Base-by-base conservation (phyloP, 2,888 invertebrate species). In the Macaria liturata region DNA sequence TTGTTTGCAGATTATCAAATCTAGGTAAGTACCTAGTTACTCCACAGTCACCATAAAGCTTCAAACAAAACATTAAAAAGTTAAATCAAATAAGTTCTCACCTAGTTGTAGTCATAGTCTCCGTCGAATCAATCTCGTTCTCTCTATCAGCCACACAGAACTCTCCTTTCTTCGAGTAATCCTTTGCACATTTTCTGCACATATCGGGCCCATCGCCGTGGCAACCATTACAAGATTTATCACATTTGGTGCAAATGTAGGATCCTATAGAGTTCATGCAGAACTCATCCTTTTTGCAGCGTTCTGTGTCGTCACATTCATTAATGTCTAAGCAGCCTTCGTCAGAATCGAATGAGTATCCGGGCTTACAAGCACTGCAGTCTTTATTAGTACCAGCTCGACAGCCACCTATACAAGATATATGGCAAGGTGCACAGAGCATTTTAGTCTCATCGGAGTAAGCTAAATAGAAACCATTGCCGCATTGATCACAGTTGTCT, bases 261-360 rank as follows among this genome's bases (percentile, higher is more conserved):
- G 96, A 96, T 5, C 98, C 98, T 54, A 97, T 96, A 8, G 95
- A 96, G 80, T 98, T 98, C 4, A 97, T 93, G 81, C 98, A 98
- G 80, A 98, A 98, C 76, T 98, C 94, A 74, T 95, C 94, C 1
- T 92, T 86, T 0, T 88, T 88, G 71, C 94, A 95, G 51, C 85
- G 88, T 4, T 88, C 83, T 8, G 86, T 77, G 37, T 92, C 85
- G 4, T 94, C 84, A 83, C 98, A 98, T 84, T 98, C 98, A 77
- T 98, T 95, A 0, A 97, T 80, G 80, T 98, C 98, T 44, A 93
- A 72, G 75, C 98, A 98, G 0, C 96, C 98, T 71, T 94, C 93
- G 34, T 95, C 95, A 0, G 94, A 87, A 61, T 95, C 93, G 86
- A 94, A 94, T 32, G 89, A 73, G 95, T 96, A 98, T 1, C 98